Evolutionary conservation across 1,140 invertebrate species (phyloP), one percentile per base, ranked within the genome.

Genomic region (Drosophila miranda): DNA sequence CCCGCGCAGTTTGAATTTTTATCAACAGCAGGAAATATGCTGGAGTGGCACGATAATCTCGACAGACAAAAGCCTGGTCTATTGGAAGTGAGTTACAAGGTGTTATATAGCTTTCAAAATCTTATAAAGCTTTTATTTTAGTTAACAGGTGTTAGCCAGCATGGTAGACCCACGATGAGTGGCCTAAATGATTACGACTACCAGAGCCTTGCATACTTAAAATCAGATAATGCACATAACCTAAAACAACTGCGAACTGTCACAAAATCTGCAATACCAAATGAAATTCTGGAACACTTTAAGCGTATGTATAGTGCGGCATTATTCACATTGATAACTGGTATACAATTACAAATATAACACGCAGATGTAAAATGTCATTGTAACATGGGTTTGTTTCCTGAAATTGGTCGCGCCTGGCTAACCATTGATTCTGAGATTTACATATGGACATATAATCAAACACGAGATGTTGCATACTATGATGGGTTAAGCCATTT

Each of bases 401-500:
- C 98, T 59, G 97, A 98, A 90, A 98, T 99, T 75, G 95, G 95
- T 26, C 93, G 98, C 89, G 98, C 98, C 0, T 99, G 98, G 98
- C 91, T 99, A 16, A 97, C 98, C 23, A 97, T 99, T 84, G 99
- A 99, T 89, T 99, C 96, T 87, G 97, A 99, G 92, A 97, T 99
- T 75, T 99, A 99, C 93, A 90, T 91, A 26, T 99, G 98, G 98
- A 95, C 96, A 44, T 99, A 97, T 92, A 96, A 98, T 91, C 95
- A 97, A 90, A 96, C 96, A 28, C 93, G 94, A 68, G 97, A 98
- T 93, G 94, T 98, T 11, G 96, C 97, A 6, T 98, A 97, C 92
- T 98, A 96, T 92, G 97, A 98, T 94, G 97, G 97, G 0, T 92
- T 98, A 1, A 96, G 94, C 88, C 97, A 98, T 89, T 96, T 96